phyloP scores from a whole-genome alignment of 2,113 vertebrate genomes.

The Setophaga kirtlandii region DNA sequence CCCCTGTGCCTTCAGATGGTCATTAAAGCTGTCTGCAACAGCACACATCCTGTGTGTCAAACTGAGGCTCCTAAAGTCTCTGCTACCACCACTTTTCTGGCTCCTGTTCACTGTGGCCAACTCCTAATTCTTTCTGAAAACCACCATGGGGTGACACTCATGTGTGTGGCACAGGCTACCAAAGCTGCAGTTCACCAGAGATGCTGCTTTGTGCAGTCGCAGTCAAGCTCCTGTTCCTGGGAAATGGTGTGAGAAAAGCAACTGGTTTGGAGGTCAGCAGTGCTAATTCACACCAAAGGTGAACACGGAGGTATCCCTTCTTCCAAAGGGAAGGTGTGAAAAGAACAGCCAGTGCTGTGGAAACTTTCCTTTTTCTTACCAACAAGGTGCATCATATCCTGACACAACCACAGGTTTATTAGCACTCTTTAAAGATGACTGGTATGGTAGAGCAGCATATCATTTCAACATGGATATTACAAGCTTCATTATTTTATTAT shows the following conservation, averaged over 20 bases:
- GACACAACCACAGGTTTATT: neutral
- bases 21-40: neutral
- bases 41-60: neutral
- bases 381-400: neutral
- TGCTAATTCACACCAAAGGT: neutral
- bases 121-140: neutral
- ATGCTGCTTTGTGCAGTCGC: accelerated
- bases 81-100: neutral
- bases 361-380: neutral
- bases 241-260: neutral
- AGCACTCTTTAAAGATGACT: neutral
- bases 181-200: neutral
- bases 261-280: neutral
- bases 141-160: neutral
- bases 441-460: neutral
- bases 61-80: neutral
- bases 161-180: accelerated
- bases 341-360: neutral
- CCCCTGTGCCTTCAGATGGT: neutral
- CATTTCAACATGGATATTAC: neutral
- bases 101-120: neutral
- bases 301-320: neutral
- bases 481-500: neutral
- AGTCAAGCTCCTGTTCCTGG: neutral
- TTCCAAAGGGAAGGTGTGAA: neutral